Evolutionary conservation across 35 echinoderm and acorn worm genomes (phyloP).

Genomic region (Apostichopus japonicus): DNA sequence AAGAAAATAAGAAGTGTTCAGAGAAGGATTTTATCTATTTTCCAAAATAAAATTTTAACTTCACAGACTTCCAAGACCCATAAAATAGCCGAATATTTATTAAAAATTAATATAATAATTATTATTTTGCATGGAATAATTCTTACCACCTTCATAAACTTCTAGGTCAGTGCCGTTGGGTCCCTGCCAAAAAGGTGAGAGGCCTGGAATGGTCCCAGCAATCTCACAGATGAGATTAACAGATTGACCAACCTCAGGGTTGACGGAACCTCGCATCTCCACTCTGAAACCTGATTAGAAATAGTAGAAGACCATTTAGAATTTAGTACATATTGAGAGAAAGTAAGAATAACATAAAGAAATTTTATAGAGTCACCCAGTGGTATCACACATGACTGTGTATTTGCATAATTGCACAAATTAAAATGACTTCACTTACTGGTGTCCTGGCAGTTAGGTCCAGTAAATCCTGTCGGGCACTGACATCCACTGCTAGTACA

Average conservation of each 20-base stretch:
- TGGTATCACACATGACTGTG: too few species aligned
- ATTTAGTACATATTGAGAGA: neutral
- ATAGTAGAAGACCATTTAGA: neutral
- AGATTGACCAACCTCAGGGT: conserved; percentile 58
- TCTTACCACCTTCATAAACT: neutral
- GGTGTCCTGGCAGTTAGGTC: conserved; percentile 59
- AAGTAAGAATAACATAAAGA: neutral
- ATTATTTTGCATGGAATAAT: neutral
- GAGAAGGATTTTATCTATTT: too few species aligned
- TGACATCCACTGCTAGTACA: conserved; percentile 64
- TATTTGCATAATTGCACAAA: too few species aligned
- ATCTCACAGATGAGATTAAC: conserved; percentile 75
- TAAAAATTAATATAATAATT: too few species aligned
- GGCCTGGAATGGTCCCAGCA: conserved; percentile 44
- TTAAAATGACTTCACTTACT: conserved; percentile 38
- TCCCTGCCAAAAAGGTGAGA: conserved; percentile 68
- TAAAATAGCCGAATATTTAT: too few species aligned
- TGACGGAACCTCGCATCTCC: conserved; percentile 61
- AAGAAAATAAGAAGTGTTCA: too few species aligned
- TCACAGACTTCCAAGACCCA: too few species aligned
- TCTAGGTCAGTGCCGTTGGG: conserved; percentile 43
- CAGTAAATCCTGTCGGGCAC: conserved; percentile 74
- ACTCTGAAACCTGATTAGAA: conserved; percentile 48
- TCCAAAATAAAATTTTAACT: too few species aligned
- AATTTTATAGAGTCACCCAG: too few species aligned